Conservation (phyloP, 2,797 vertebrate genomes). For the Microcaecilia unicolor region DNA sequence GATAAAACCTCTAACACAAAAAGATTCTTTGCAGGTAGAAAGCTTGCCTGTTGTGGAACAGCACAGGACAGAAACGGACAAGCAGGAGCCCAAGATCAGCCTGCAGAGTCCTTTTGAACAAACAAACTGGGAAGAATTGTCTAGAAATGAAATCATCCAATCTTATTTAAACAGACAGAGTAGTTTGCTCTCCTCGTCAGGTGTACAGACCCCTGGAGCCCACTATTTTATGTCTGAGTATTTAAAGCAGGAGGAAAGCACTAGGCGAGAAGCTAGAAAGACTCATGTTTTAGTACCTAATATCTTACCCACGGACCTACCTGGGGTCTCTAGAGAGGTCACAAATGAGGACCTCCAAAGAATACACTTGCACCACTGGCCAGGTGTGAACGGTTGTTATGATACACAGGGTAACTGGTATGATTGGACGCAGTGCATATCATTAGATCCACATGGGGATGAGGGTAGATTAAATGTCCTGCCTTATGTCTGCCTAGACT, state of each 20-base stretch:
- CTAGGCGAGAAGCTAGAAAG: conserved; percentile 58
- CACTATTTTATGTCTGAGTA: conserved; percentile 80
- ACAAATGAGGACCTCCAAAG: conserved; percentile 63
- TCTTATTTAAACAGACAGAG: conserved; percentile 87
- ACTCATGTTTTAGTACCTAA: conserved; percentile 64
- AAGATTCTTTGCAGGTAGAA: conserved; percentile 70
- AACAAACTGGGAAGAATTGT: conserved; percentile 88
- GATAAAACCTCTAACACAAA: conserved; percentile 70
- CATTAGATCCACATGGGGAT: conserved; percentile 78
- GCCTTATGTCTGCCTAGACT: conserved; percentile 93
- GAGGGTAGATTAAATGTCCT: conserved; percentile 83
- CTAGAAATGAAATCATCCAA: conserved; percentile 86
- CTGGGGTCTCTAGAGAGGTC: conserved; percentile 75
- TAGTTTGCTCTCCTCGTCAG: conserved; percentile 78
- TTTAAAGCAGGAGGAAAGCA: conserved; percentile 74
- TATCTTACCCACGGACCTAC: conserved; percentile 57
- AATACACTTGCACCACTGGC: conserved; percentile 73
- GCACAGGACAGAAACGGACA: conserved; percentile 58
- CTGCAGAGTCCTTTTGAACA: conserved; percentile 80
- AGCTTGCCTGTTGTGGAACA: conserved; percentile 51
- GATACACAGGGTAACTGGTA: conserved; percentile 90
- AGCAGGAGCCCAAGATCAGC: conserved; percentile 56
- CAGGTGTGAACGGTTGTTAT: conserved; percentile 86
- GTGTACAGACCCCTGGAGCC: conserved; percentile 65
- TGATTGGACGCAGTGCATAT: conserved; percentile 92